Conservation (phyloP, 2,797 vertebrate genomes). For the Sphenopsis melanotis region DNA sequence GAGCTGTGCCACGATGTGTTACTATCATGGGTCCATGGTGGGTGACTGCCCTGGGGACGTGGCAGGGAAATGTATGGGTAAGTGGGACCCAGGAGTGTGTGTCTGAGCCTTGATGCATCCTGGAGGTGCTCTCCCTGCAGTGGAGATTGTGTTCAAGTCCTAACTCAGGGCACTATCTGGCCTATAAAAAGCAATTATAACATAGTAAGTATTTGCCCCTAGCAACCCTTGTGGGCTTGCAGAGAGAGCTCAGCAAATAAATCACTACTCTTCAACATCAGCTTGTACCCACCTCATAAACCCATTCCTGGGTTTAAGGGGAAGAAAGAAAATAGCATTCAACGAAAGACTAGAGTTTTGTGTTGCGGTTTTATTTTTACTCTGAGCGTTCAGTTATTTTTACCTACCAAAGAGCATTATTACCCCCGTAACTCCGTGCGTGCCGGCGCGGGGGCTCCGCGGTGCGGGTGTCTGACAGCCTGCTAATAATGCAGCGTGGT, state of each 20-base stretch:
- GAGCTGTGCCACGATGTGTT: background rate
- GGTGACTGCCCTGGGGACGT: background rate
- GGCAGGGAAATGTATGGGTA: rapidly evolving
- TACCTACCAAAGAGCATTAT: background rate
- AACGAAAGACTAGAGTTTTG: background rate
- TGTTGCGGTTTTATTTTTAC: background rate
- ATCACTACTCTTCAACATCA: background rate
- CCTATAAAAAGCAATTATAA: slow-evolving; percentile 7
- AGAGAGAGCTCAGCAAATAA: background rate
- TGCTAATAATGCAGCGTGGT: slow-evolving; percentile 58
- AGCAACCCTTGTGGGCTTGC: background rate
- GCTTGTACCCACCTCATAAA: background rate
- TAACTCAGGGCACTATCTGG: background rate
- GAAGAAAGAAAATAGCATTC: background rate
- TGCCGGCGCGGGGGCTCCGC: background rate
- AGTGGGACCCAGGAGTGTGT: rapidly evolving
- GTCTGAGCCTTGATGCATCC: background rate
- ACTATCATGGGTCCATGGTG: rapidly evolving
- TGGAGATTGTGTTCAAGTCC: background rate
- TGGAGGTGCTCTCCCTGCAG: background rate
- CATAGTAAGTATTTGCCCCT: background rate
- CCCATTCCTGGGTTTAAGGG: background rate
- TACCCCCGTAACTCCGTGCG: background rate
- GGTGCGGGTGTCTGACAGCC: slow-evolving; percentile 57
- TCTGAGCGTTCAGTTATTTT: slow-evolving; percentile 23